Evolutionary conservation across 2,113 vertebrate species (phyloP).

Genomic region (Xenopus tropicalis): UCB_Xtro_10.0 CM004443.2:106192501-106193000

Average conservation of each 20-base stretch:
- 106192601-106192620: slow-evolving; percentile 4
- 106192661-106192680: slow-evolving; percentile 21
- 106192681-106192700: slow-evolving; percentile 22
- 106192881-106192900: no score
- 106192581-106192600: slow-evolving; percentile 22
- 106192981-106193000: no score
- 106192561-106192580: slow-evolving; percentile 27
- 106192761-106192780: background rate
- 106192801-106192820: background rate
- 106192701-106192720: background rate
- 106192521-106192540: slow-evolving; percentile 25
- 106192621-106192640: slow-evolving; percentile 37
- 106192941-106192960: no score
- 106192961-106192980: no score
- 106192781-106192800: background rate
- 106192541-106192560: slow-evolving; percentile 9
- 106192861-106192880: no score
- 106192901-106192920: no score
- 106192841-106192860: no score
- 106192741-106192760: background rate
- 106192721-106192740: background rate
- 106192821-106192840: no score
- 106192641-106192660: slow-evolving; percentile 16
- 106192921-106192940: no score
- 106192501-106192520: slow-evolving; percentile 36